Percentiles rank a stretch among this genome's conserved stretches.
phyloP scores from a whole-genome alignment of 2,888 invertebrate species.

The Rhagophthalmus giganteus region DNA sequence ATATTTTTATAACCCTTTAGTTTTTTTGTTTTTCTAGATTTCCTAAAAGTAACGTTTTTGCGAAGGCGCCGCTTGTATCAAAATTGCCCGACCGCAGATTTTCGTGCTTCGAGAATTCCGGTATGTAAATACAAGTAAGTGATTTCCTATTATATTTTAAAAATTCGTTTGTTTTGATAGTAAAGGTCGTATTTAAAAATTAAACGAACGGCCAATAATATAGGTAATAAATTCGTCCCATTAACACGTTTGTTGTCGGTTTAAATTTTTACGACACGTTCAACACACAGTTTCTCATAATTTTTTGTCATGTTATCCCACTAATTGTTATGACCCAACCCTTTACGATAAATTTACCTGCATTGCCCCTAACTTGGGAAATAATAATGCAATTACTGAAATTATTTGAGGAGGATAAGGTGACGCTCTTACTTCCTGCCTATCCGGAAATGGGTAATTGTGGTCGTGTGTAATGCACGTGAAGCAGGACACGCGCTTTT shows the following conservation, averaged over 20 bases:
- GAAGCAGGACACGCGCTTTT: slow-evolving; percentile 43
- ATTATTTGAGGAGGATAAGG: slow-evolving; percentile 49
- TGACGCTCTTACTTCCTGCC: slow-evolving; percentile 47
- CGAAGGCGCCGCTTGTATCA: slow-evolving; percentile 18
- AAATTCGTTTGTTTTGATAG: neutral
- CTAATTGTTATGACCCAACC: slow-evolving; percentile 24
- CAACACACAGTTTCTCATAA: slow-evolving; percentile 16
- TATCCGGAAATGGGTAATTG: slow-evolving; percentile 49
- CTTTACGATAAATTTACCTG: slow-evolving; percentile 28
- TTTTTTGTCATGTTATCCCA: slow-evolving; percentile 12
- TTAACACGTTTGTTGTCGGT: slow-evolving; percentile 16
- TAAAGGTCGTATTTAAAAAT: neutral
- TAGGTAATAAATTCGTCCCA: no score
- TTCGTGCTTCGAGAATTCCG: no score
- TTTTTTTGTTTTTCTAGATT: slow-evolving; percentile 17
- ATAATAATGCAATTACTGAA: slow-evolving; percentile 48
- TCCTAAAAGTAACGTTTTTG: slow-evolving; percentile 14
- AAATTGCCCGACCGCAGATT: no score
- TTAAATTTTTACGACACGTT: slow-evolving; percentile 6
- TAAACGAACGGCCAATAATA: no score
- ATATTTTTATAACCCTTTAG: slow-evolving; percentile 29
- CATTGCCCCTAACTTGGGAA: slow-evolving; percentile 39
- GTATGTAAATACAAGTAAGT: no score
- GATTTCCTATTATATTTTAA: neutral
- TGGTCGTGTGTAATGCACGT: slow-evolving; percentile 46